phyloP scores from a whole-genome alignment of 2,888 invertebrate species.

The Clivina fossor region DNA sequence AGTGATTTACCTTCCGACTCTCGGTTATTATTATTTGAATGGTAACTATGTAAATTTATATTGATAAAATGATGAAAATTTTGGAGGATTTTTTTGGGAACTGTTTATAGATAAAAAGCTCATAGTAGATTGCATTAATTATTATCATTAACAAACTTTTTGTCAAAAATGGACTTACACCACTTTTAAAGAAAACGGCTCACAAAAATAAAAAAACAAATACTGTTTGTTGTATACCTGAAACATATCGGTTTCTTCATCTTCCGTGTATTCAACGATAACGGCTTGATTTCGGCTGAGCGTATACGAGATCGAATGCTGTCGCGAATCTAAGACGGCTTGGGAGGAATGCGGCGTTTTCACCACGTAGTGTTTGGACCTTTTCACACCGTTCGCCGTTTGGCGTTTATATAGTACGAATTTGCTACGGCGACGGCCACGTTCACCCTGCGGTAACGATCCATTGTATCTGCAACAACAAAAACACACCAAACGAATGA shows the following conservation, averaged over 20 bases:
- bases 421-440: constrained; percentile 91
- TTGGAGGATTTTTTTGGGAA: no score
- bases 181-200: no score
- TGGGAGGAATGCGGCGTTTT: constrained; percentile 94
- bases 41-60: no score
- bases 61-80: no score
- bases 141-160: no score
- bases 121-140: no score
- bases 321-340: constrained; percentile 90
- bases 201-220: no score
- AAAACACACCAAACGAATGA: constrained; percentile 23
- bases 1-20: no score
- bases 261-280: constrained; percentile 96
- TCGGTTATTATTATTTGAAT: no score
- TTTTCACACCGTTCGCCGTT: constrained; percentile 88
- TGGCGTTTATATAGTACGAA: constrained; percentile 86
- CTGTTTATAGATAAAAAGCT: no score
- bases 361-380: constrained; percentile 93
- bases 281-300: constrained; percentile 95
- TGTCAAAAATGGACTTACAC: no score
- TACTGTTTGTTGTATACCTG: constrained; percentile 81
- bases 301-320: constrained; percentile 97
- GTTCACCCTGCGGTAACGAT: constrained; percentile 83
- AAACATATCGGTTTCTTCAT: constrained; percentile 98
- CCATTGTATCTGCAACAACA: constrained; percentile 82